phyloP scores from a whole-genome alignment of 2,113 vertebrate genomes.

The Tetraodon nigroviridis region DNA sequence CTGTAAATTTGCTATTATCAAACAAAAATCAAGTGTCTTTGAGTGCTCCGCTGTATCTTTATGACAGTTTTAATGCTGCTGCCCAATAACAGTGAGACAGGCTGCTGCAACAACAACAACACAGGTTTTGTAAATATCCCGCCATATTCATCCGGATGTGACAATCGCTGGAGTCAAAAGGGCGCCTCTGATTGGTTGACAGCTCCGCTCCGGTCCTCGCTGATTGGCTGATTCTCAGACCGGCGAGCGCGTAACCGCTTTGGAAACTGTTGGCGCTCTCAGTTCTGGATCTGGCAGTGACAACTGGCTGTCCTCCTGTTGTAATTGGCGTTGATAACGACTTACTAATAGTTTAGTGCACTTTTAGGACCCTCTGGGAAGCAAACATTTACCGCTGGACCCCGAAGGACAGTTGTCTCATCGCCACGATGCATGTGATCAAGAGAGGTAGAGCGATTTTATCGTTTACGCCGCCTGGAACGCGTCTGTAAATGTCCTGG shows the following conservation, averaged over 20 bases:
- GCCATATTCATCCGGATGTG: conserved; percentile 28
- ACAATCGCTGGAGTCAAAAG: neutral
- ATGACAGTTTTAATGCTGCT: neutral
- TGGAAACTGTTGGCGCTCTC: conserved; percentile 52
- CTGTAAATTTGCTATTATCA: neutral
- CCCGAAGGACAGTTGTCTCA: conserved; percentile 1
- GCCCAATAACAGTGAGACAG: neutral
- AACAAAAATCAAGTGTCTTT: neutral
- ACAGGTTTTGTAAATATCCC: conserved; percentile 34
- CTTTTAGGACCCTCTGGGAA: neutral
- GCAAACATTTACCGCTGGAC: neutral
- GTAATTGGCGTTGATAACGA: neutral
- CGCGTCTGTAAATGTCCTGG: neutral
- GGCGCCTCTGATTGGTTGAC: conserved; percentile 38
- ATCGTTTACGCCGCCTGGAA: neutral
- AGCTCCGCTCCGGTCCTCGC: neutral
- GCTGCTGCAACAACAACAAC: neutral
- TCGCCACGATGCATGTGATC: conserved; percentile 84
- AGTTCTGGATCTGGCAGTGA: conserved; percentile 37
- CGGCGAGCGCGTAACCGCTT: conserved; percentile 12
- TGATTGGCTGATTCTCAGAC: conserved; percentile 30
- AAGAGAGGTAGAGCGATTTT: conserved; percentile 79
- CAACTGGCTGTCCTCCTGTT: neutral
- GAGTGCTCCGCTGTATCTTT: neutral
- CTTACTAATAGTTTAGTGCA: neutral